phyloP scores from a whole-genome alignment of 2,797 vertebrate genomes.

The Rallus crepitans region DNA sequence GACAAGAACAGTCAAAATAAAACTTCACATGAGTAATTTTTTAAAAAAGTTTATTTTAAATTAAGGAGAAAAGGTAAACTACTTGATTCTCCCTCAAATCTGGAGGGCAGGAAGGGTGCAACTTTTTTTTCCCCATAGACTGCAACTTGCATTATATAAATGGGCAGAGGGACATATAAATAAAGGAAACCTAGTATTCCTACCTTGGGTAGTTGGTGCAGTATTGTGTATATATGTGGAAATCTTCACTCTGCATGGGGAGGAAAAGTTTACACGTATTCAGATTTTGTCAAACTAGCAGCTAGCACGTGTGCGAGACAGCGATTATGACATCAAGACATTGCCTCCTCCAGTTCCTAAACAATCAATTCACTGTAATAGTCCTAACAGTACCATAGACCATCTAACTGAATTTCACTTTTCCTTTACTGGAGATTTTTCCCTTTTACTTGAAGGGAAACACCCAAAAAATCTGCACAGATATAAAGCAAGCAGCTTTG shows the following conservation, averaged over 20 bases:
- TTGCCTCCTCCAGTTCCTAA: not conserved
- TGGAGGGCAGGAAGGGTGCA: too few species aligned
- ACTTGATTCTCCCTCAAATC: not conserved
- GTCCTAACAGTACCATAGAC: not conserved
- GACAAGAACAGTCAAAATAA: not conserved
- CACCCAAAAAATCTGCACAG: not conserved
- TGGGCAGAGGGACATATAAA: not conserved
- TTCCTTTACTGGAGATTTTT: not conserved
- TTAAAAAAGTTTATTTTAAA: not conserved
- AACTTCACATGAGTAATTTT: not conserved
- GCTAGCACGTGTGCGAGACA: not conserved
- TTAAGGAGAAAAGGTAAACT: not conserved
- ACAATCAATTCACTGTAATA: not conserved
- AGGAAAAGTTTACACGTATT: not conserved
- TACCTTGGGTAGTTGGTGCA: conserved; percentile 98
- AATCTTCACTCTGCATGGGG: conserved; percentile 85
- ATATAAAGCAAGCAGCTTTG: not conserved
- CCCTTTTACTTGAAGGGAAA: not conserved
- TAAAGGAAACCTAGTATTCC: not conserved
- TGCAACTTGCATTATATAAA: not conserved
- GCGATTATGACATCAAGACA: not conserved
- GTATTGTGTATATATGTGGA: conserved; percentile 96
- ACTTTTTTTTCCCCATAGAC: not conserved
- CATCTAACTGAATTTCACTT: not conserved
- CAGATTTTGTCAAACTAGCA: conserved; percentile 1